Evolutionary conservation across 2,797 vertebrate genomes (phyloP), one percentile per base, ranked within the genome.

Genomic region (Tokudaia muenninki): DNA sequence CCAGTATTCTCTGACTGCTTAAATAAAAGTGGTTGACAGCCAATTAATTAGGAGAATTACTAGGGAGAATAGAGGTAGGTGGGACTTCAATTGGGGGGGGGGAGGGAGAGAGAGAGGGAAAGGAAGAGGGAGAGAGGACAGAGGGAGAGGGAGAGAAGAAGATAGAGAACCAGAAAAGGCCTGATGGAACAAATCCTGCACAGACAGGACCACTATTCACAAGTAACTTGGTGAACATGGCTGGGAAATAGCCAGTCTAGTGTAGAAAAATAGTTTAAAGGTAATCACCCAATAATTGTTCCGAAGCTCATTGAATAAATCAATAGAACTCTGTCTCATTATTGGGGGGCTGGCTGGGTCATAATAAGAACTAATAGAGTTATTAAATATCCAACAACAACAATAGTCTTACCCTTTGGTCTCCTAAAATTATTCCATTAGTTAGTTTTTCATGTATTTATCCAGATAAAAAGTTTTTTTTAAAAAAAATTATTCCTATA

Each of bases 361-460:
- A 70, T 70, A 70, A n/a, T n/a, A 70, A 70, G 67, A 70, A 19
- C 34, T n/a, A 70, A 70, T n/a, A 70, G 67, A 70, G 34, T 70
- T 70, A n/a, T 70, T 70, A 70, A n/a, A 19, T 70, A 70, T 70
- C 34, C 67, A 70, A 70, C 14, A 67, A 65, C 26, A 65, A n/a
- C 67, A 31, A 94, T 92, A 97, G 82, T 67, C 87, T 98, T 94
- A 97, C 11, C 34, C 70, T 74, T 63, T 52, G 57, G 74, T 63
- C 22, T 84, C 34, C 22, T 83, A 63, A 86, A 87, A 75, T 47
- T 2, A 79, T 44, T 41, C 47, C 17, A 31, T 87, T 67, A 34
- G 2, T 80, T 90, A 24, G 1, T 75, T 87, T 92, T 6, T 63
- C 91, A 44, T 44, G 6, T 41, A 75, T 13, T 65, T 50, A 57